phyloP scores from a whole-genome alignment of 1,140 invertebrate species.

The Achatina immaculata region DNA sequence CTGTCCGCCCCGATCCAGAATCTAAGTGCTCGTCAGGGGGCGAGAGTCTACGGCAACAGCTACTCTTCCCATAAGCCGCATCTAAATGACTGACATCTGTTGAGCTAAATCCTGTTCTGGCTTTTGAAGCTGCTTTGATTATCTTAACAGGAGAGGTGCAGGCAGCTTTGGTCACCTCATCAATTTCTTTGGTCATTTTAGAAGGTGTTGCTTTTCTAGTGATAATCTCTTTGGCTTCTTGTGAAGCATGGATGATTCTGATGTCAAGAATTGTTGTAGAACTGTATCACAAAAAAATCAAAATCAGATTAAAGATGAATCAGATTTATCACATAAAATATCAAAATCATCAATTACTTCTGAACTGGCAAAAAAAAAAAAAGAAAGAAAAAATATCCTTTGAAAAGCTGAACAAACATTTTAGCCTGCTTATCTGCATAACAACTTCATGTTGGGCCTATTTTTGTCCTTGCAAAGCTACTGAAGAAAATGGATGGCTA shows the following conservation, averaged over 20 bases:
- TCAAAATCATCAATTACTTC: too few species aligned
- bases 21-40: slow-evolving; percentile 31
- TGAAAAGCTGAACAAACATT: too few species aligned
- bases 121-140: slow-evolving; percentile 38
- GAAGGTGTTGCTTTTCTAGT: slow-evolving; percentile 56
- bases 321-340: too few species aligned
- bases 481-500: too few species aligned
- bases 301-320: neutral
- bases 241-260: slow-evolving; percentile 76
- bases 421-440: too few species aligned
- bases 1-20: neutral
- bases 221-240: slow-evolving; percentile 71
- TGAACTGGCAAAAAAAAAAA: neutral
- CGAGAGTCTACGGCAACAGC: slow-evolving; percentile 30
- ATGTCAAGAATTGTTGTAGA: slow-evolving; percentile 76
- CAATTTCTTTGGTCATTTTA: slow-evolving; percentile 56
- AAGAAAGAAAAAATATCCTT: neutral
- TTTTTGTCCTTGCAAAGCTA: too few species aligned
- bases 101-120: slow-evolving; percentile 15
- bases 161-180: slow-evolving; percentile 42
- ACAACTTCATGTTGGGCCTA: too few species aligned
- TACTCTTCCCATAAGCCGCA: neutral
- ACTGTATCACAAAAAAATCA: slow-evolving; percentile 68
- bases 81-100: neutral
- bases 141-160: slow-evolving; percentile 57